These are phyloP conservation scores for Caretta caretta DNA, from an alignment of 2,113 vertebrate genomes.

Conservation along the genomic window DNA sequence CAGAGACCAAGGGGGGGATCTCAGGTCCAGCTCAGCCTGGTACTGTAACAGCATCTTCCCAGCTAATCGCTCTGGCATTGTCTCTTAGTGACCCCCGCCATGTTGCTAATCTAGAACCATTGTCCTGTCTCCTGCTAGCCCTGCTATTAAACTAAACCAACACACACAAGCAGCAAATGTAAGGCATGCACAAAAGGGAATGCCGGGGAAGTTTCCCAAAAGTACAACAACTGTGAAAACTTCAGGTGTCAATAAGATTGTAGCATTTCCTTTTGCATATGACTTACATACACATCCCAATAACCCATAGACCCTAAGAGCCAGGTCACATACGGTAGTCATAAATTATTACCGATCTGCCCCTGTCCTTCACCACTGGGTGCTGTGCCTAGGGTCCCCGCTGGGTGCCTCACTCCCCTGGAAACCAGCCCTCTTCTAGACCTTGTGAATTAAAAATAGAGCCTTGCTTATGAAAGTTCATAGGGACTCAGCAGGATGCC, in stretches of 20 bases:
- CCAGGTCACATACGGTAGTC: neutral
- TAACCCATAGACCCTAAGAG: accelerated
- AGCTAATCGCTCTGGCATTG: neutral
- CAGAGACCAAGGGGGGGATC: neutral
- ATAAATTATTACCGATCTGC: accelerated
- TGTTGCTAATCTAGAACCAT: neutral
- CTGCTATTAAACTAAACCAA: neutral
- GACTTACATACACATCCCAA: neutral
- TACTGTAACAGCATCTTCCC: neutral
- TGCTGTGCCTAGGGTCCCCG: neutral
- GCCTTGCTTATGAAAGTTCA: conserved; percentile 75
- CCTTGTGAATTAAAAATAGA: conserved; percentile 73
- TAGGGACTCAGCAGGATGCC: conserved; percentile 41
- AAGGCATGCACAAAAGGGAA: neutral
- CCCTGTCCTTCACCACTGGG: neutral
- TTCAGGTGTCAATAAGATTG: neutral
- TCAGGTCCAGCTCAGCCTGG: neutral
- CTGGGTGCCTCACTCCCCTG: accelerated
- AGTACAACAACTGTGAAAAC: neutral
- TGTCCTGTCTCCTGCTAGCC: accelerated
- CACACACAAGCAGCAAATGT: neutral
- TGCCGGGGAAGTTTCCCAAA: neutral
- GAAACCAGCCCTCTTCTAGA: conserved; percentile 28
- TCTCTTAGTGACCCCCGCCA: accelerated
- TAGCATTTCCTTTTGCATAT: neutral